These are phyloP conservation scores for Caenorhabditis panamensis DNA, from an alignment of 2,888 invertebrate genomes.

Conservation along the genomic window DNA sequence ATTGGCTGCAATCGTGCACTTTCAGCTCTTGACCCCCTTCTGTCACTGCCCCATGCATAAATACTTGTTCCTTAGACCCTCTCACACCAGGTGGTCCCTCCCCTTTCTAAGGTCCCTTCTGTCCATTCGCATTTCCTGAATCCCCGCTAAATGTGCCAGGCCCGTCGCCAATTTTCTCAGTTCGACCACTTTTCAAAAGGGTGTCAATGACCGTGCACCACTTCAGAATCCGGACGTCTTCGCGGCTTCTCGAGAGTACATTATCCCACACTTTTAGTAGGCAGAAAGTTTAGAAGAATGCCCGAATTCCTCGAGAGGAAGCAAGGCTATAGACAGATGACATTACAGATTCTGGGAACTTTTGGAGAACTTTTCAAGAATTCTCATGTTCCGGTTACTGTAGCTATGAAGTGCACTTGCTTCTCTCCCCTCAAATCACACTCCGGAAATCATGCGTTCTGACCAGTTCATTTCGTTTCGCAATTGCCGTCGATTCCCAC, in stretches of 20 bases:
- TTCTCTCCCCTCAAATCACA: too few relatives aligned
- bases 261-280: constrained; percentile 54
- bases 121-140: constrained; percentile 52
- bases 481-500: not conserved
- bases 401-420: not conserved
- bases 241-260: constrained; percentile 19
- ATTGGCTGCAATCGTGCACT: constrained; percentile 55
- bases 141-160: constrained; percentile 23
- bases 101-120: not conserved
- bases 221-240: constrained; percentile 53
- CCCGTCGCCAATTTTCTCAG: not conserved
- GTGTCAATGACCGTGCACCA: constrained; percentile 45
- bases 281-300: constrained; percentile 17
- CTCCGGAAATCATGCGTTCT: not conserved
- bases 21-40: constrained; percentile 33
- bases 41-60: constrained; percentile 3
- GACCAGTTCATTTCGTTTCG: not conserved
- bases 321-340: not conserved
- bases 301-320: too few relatives aligned
- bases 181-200: constrained; percentile 15
- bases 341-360: constrained; percentile 10
- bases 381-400: too few relatives aligned
- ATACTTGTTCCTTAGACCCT: constrained; percentile 10
- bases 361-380: too few relatives aligned
- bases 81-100: constrained; percentile 31